Evolutionary conservation across 2,113 vertebrate species (phyloP).

Genomic region (Neopipo cinnamomea): DNA sequence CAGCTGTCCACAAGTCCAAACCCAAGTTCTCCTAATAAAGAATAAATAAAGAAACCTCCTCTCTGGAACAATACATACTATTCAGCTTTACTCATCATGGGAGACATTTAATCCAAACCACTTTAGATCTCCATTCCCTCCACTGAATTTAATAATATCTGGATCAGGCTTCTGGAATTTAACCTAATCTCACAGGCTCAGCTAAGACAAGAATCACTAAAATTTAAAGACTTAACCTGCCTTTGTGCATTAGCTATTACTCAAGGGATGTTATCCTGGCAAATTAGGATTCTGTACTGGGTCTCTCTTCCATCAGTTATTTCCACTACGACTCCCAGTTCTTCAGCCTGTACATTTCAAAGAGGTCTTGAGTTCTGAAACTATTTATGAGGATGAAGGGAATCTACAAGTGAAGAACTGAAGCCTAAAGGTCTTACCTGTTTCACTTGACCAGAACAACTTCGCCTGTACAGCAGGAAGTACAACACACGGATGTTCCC

Average conservation of each 20-base stretch:
- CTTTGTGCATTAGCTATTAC: background rate
- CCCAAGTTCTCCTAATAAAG: background rate
- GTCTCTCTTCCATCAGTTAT: background rate
- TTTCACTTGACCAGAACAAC: background rate
- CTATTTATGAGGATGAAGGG: background rate
- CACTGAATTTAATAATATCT: background rate
- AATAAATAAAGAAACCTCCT: background rate
- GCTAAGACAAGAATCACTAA: background rate
- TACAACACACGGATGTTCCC: background rate
- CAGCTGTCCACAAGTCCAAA: background rate
- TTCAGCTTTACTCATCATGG: background rate
- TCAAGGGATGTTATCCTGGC: background rate
- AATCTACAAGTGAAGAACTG: background rate
- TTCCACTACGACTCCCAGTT: background rate
- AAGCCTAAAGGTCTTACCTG: background rate
- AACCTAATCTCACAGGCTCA: background rate
- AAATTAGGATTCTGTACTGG: background rate
- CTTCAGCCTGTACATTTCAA: background rate
- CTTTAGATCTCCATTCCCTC: background rate
- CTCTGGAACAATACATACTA: background rate
- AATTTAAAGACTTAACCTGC: background rate
- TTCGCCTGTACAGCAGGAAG: background rate
- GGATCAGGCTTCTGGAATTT: background rate
- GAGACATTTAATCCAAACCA: background rate
- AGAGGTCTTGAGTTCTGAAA: background rate